A percentile compares a stretch with the other conserved stretches of the same genome.
Conservation (phyloP, 2,797 vertebrate species). For the Rhyacichthys aspro region DNA sequence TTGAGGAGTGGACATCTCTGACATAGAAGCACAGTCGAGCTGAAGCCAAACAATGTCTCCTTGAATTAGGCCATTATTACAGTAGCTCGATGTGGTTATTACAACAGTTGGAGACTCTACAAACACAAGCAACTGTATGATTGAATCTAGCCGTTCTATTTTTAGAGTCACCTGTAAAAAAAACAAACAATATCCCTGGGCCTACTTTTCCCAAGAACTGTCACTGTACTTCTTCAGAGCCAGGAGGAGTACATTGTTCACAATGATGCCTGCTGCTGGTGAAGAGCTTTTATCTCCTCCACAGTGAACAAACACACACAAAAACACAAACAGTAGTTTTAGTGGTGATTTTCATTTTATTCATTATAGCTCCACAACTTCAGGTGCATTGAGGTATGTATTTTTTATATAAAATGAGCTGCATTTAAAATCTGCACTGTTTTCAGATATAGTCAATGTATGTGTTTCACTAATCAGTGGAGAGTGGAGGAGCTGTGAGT, state of each 20-base stretch:
- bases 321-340: slow-evolving; percentile 9
- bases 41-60: slow-evolving; percentile 8
- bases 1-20: slow-evolving; percentile 26
- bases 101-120: slow-evolving; percentile 27
- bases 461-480: no score
- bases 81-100: slow-evolving; percentile 19
- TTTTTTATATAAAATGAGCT: neutral
- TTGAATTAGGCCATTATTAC: slow-evolving; percentile 27
- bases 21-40: slow-evolving; percentile 3
- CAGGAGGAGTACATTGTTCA: slow-evolving; percentile 20
- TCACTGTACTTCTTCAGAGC: slow-evolving; percentile 31
- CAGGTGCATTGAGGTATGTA: slow-evolving; percentile 18
- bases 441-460: no score
- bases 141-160: slow-evolving; percentile 37
- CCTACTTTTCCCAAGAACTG: slow-evolving; percentile 40
- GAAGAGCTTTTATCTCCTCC: slow-evolving; percentile 58
- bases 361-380: slow-evolving; percentile 20
- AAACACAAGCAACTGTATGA: slow-evolving; percentile 40
- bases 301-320: slow-evolving; percentile 18
- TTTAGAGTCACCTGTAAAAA: slow-evolving; percentile 50
- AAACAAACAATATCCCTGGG: slow-evolving; percentile 41
- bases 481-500: no score
- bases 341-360: slow-evolving; percentile 23
- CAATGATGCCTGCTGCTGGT: slow-evolving; percentile 19
- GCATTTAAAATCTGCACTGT: neutral